Evolutionary conservation across 2,797 vertebrate genomes (phyloP).

Genomic region (Rhynchotus rufescens): DNA sequence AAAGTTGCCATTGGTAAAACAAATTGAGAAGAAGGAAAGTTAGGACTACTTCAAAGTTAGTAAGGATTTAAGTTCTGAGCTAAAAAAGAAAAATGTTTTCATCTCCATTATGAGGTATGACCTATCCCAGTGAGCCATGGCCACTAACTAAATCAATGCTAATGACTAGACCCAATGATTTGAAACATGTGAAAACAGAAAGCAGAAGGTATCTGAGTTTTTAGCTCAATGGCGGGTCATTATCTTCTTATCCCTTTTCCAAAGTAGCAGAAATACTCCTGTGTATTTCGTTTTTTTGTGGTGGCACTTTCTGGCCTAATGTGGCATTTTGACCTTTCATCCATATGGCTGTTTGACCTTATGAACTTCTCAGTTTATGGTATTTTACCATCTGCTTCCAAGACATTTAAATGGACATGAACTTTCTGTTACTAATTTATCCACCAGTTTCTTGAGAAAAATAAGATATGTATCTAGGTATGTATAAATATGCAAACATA

Average conservation of each 20-base stretch:
- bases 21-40: neutral
- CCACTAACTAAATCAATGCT: neutral
- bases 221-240: neutral
- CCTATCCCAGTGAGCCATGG: neutral
- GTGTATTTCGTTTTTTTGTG: neutral
- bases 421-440: neutral
- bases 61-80: neutral
- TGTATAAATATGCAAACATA: neutral
- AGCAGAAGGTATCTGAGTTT: neutral
- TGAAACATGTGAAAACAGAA: neutral
- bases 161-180: neutral
- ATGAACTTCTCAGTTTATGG: conserved; percentile 12
- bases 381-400: conserved; percentile 24
- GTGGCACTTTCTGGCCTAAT: neutral
- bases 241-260: neutral
- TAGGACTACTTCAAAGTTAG: neutral
- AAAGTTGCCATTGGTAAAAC: neutral
- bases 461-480: neutral
- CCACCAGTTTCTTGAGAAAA: neutral
- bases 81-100: neutral
- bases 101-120: neutral
- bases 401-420: neutral
- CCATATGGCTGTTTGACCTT: conserved; percentile 13
- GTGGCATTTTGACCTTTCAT: neutral
- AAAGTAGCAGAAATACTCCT: neutral